These are phyloP conservation scores for Paramacrobiotus metropolitanus DNA, from an alignment of 1,140 invertebrate genomes.

Conservation along the genomic window DNA sequence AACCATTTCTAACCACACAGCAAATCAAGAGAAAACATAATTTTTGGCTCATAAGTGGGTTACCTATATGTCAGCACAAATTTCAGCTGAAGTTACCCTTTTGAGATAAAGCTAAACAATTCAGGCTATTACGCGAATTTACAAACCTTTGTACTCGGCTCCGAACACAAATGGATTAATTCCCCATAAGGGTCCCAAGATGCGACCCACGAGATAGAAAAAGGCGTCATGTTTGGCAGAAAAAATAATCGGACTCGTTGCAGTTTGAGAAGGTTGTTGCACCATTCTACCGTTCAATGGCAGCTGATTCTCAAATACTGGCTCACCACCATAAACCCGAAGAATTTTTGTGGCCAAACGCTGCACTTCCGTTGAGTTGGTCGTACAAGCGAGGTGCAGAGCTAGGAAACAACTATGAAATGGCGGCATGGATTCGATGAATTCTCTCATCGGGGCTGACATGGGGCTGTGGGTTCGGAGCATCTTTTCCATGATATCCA, in stretches of 20 bases:
- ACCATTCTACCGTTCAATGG: too few relatives aligned
- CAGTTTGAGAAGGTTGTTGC: not conserved
- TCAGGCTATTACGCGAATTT: too few relatives aligned
- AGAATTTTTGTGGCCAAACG: not conserved
- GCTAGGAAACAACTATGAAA: slow-evolving; percentile 1
- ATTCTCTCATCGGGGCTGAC: not conserved
- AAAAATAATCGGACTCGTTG: not conserved
- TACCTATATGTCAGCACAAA: too few relatives aligned
- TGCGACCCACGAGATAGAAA: not conserved
- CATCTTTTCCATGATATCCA: not conserved
- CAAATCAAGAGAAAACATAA: too few relatives aligned
- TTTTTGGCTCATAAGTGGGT: too few relatives aligned
- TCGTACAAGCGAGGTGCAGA: not conserved
- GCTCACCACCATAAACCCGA: not conserved
- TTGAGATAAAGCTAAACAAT: too few relatives aligned
- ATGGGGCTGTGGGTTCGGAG: not conserved
- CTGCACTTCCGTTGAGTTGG: not conserved
- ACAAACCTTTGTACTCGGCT: slow-evolving; percentile 1
- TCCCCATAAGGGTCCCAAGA: not conserved
- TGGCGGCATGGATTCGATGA: not conserved
- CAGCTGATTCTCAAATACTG: not conserved
- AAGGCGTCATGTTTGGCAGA: slow-evolving; percentile 3
- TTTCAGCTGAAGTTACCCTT: too few relatives aligned
- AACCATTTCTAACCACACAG: too few relatives aligned
- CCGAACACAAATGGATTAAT: not conserved